Conservation (phyloP, 2,888 invertebrate genomes). For the Xiphydria camelus region DNA sequence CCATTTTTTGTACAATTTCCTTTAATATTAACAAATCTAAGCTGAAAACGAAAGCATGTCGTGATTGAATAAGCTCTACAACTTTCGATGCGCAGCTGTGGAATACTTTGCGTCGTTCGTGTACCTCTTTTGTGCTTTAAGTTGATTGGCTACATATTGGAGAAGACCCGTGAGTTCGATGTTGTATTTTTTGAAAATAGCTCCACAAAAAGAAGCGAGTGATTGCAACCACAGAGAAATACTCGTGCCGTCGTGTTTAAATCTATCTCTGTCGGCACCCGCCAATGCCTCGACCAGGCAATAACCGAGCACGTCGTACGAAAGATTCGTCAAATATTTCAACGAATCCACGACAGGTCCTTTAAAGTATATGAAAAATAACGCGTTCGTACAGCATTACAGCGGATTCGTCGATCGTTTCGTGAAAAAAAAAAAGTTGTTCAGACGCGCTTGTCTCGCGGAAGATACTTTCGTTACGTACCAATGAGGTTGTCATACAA, state of each 20-base stretch:
- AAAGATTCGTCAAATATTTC: slow-evolving; percentile 91
- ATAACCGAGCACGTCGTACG: slow-evolving; percentile 94
- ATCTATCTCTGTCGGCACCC: slow-evolving; percentile 73
- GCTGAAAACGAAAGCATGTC: no score
- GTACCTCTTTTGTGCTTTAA: slow-evolving; percentile 94
- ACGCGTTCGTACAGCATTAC: no score
- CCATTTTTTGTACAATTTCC: slow-evolving; percentile 99
- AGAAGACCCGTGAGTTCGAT: slow-evolving; percentile 93
- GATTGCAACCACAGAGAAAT: slow-evolving; percentile 94
- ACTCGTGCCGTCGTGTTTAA: slow-evolving; percentile 88
- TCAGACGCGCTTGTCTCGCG: no score
- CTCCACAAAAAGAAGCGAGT: slow-evolving; percentile 92
- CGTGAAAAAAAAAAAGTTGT: background rate
- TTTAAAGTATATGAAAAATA: no score
- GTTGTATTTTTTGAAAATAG: slow-evolving; percentile 95
- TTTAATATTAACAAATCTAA: slow-evolving; percentile 90
- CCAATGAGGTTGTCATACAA: slow-evolving; percentile 91
- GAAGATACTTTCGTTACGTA: no score
- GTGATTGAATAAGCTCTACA: no score
- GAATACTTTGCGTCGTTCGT: no score
- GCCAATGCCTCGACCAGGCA: slow-evolving; percentile 93
- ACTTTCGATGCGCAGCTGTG: no score
- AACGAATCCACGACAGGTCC: slow-evolving; percentile 95
- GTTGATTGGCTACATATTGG: slow-evolving; percentile 95
- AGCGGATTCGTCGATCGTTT: no score